Evolutionary conservation across 2,113 vertebrate genomes (phyloP).

Genomic region (Oostethus manadensis): DNA sequence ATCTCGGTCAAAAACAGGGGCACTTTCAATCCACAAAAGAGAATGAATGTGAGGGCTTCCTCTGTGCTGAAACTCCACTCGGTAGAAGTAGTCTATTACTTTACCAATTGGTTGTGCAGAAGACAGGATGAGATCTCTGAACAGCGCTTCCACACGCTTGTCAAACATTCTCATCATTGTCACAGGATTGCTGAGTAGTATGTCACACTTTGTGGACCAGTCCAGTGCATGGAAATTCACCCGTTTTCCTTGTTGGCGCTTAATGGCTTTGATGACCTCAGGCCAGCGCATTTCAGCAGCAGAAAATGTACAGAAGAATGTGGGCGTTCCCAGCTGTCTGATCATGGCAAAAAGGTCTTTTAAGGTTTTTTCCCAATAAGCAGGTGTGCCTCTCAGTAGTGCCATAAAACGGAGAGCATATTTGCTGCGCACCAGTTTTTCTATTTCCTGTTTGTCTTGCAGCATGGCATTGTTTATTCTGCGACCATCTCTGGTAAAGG

Average conservation of each 20-base stretch:
- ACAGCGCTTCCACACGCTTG: conserved; percentile 14
- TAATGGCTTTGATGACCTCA: conserved; percentile 20
- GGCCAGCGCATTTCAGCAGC: conserved; percentile 33
- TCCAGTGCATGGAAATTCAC: conserved; percentile 8
- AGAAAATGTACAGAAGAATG: conserved; percentile 24
- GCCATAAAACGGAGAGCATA: conserved; percentile 31
- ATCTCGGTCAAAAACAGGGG: too few relatives aligned
- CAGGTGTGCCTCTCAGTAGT: conserved; percentile 19
- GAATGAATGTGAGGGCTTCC: conserved; percentile 21
- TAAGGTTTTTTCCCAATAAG: too few relatives aligned
- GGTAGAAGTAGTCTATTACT: conserved; percentile 15
- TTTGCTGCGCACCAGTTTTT: conserved; percentile 9
- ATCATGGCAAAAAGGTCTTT: too few relatives aligned
- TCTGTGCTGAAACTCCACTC: conserved; percentile 33
- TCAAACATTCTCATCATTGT: conserved; percentile 24
- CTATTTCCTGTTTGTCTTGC: conserved; percentile 1
- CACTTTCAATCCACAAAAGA: conserved; percentile 10
- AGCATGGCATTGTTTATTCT: conserved; percentile 21
- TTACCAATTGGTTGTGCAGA: conserved; percentile 14
- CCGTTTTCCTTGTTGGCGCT: conserved; percentile 25
- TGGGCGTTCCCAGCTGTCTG: too few relatives aligned
- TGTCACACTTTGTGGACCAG: conserved; percentile 26
- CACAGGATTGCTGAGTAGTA: conserved; percentile 16
- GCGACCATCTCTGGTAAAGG: conserved; percentile 25
- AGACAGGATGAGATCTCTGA: conserved; percentile 14